Base-by-base conservation (phyloP, 92 coral and sea anemone genomes). In the Epizoanthus fatuus region DNA sequence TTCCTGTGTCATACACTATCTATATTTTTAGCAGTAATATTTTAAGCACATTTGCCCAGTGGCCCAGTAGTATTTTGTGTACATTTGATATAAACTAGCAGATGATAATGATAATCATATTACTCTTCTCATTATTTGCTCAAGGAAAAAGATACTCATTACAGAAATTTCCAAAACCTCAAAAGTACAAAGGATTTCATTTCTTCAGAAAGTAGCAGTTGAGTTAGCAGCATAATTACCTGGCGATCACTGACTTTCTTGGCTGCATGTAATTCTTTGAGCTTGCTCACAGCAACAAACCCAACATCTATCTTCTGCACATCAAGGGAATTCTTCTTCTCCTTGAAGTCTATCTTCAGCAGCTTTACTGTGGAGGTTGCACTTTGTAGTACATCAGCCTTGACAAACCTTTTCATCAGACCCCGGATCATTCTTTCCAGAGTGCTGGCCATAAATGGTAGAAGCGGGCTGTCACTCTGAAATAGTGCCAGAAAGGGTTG, bases 241-340 rank as follows among this genome's bases (percentile, higher is more conserved):
- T 58, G 56, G 12, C 56, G 70, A 78, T 60, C 70, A 57, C 62
- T 78, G 69, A 58, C 20, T 35, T 78, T 80, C 49, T 80, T 80
- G 59, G 59, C 85, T 80, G 74, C 85, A 25, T 80, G 85, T 80
- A 65, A 66, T 67, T 81, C 64, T 70, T 67, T 81, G 85, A 81
- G 85, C 79, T 73, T 73, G 47, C 42, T 73, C 47, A 59, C 79
- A 73, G 89, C 89, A 65, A 84, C 88, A 84, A 84, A 84, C 44
- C 88, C 82, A 64, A 84, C 82, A 63, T 84, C 88, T 37, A 73
- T 63, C 80, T 74, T 75, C 51, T 74, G 42, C 55, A 64, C 60
- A 72, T 75, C 83, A 74, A 84, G 57, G 72, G 60, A 64, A 78
- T 35, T 78, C 80, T 75, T 58, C 81, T 85, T 85, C 51, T 85